Conservation (phyloP, 2,797 vertebrate genomes). For the Gambusia yucatana region DNA sequence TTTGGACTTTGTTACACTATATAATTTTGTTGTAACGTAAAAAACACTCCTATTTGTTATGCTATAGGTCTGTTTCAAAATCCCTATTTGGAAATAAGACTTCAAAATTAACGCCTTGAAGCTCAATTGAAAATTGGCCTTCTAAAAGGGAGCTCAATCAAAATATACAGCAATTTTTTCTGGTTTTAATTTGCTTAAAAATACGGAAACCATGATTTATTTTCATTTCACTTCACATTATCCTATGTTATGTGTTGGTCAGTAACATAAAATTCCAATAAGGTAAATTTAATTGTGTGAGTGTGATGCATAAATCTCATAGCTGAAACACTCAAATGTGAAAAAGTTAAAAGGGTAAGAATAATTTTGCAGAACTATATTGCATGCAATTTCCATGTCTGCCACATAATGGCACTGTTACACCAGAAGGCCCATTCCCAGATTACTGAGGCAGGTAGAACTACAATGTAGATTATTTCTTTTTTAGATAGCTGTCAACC, state of each 20-base stretch:
- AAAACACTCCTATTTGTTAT: too few relatives aligned
- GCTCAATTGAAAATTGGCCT: background rate
- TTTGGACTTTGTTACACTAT: background rate
- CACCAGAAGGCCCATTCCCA: conserved; percentile 2
- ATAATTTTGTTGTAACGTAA: background rate
- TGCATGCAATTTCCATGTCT: conserved; percentile 19
- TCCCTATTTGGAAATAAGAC: background rate
- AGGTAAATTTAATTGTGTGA: background rate
- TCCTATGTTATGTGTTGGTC: background rate
- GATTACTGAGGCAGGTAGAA: too few relatives aligned
- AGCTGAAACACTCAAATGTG: background rate
- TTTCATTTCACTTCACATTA: background rate
- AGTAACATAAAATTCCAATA: background rate
- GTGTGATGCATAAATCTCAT: background rate
- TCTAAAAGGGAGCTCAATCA: background rate
- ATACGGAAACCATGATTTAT: background rate
- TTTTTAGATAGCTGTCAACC: background rate
- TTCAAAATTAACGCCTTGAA: background rate
- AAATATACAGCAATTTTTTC: background rate
- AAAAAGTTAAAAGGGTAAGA: background rate
- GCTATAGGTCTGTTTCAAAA: background rate
- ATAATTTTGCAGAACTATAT: background rate
- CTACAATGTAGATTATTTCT: background rate
- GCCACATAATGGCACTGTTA: conserved; percentile 54
- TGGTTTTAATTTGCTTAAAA: background rate